Percentiles rank a stretch among this genome's conserved stretches.
Conservation (phyloP, 2,888 invertebrate genomes). For the Lordiphosa fenestrarum region DNA sequence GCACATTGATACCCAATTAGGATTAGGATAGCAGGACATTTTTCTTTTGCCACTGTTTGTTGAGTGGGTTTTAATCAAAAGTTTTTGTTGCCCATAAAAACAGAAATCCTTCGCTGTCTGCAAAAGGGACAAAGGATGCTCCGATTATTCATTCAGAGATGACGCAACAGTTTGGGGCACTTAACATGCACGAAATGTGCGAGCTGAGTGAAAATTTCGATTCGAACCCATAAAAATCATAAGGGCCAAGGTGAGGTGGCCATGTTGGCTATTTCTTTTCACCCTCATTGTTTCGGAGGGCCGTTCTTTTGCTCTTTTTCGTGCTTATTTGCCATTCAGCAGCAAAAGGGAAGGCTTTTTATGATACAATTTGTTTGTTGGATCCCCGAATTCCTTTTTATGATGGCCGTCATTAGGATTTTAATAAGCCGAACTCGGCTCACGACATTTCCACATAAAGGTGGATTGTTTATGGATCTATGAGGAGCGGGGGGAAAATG, state of each 20-base stretch:
- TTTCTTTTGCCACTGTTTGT: conserved; percentile 20
- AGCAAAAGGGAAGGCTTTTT: conserved; percentile 32
- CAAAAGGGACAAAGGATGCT: conserved; percentile 24
- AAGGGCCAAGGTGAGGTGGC: conserved; percentile 20
- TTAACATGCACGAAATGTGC: conserved; percentile 62
- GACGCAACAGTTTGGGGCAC: conserved; percentile 45
- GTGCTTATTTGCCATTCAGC: conserved; percentile 55
- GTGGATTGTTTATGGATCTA: conserved; percentile 45
- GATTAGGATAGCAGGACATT: conserved; percentile 55
- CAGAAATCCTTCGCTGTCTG: conserved; percentile 62
- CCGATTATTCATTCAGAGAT: conserved; percentile 47
- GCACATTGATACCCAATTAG: conserved; percentile 74
- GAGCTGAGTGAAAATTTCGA: conserved; percentile 69
- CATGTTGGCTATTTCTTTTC: conserved; percentile 49
- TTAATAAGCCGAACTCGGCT: conserved; percentile 63
- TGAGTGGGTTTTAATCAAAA: conserved; percentile 68
- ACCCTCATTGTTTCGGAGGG: conserved; percentile 45
- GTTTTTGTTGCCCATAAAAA: conserved; percentile 58
- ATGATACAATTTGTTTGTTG: conserved; percentile 66
- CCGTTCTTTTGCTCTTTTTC: conserved; percentile 27
- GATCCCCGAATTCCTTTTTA: conserved; percentile 46
- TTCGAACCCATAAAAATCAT: conserved; percentile 58
- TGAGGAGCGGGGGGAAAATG: conserved; percentile 4
- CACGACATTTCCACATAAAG: conserved; percentile 34
- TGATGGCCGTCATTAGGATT: conserved; percentile 61